Evolutionary conservation across 2,797 vertebrate species (phyloP), one percentile per base, ranked within the genome.

Genomic region (Spinus olivaceus): DNA sequence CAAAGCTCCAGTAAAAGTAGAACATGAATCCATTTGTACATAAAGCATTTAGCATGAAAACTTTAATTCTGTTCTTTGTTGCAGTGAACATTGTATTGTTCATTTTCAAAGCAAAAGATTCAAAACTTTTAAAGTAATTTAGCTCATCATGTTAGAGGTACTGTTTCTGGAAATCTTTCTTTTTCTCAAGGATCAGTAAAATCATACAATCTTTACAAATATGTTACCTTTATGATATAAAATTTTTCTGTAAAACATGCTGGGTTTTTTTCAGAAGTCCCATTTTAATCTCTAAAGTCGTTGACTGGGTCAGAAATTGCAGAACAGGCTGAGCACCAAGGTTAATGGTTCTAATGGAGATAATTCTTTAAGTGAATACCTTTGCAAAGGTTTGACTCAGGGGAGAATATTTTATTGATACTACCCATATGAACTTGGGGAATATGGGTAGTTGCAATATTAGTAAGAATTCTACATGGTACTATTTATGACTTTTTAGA

Each of bases 301-400:
- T 60, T 94, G 83, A 17, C 77, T 88, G 79, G 69, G 67, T 97
- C 83, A 92, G 81, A 83, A 95, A 79, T 86, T 94, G 90, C 50
- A 90, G 76, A 67, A 92, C 24, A 23, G 89, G 90, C 94, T 96
- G 95, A 96, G 78, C 77, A 71, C 39, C 12, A 61, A 88, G 88
- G 73, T 95, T 95, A 93, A 96, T 95, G 82, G 59, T 77, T 90
- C 70, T 95, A 91, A 81, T 7, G 10, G 5, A 96, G 80, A 35
- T 92, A 86, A 88, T 94, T 95, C 84, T 95, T 95, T 92, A 88
- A 82, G 88, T 72, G 74, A 96, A 88, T 96, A 84, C 77, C 59
- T 88, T 82, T 86, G 61, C 65, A 90, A 92, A 54, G 51, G 71
- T 76, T 95, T 90, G 72, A 89, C 92, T 92, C 28, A 6, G 69